Base-by-base conservation (phyloP, 2,113 vertebrate species). In the Vidua chalybeata region DNA sequence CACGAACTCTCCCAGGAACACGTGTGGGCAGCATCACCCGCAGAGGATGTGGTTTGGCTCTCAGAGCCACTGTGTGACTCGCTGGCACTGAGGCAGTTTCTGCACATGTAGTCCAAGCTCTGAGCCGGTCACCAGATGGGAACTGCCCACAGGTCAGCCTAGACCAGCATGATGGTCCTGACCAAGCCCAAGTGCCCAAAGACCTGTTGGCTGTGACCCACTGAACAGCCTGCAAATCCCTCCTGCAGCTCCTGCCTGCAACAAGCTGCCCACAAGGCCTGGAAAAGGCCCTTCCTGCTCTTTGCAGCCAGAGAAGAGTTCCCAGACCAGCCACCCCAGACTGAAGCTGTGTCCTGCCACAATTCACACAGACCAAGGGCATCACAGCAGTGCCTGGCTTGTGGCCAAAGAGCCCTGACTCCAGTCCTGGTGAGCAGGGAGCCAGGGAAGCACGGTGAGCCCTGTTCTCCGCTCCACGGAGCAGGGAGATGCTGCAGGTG, bases 11-110 rank as follows among this genome's bases (percentile, higher is more conserved):
- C 45, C 39, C 62, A 58, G 43, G 61, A 39, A 24, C 19, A 5
- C 0, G 0, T 1, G 0, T 12, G 26, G 75, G 58, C 72, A 80
- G 58, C 19, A 7, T 6, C 81, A 18, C 55, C 35, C 0, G 0
- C n/a, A 31, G 12, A 39, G 74, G 69, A 62, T 5, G 28, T 5
- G 11, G 55, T 26, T 48, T 5, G 3, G 59, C 76, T 77, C 18
- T 2, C 1, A 0, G 37, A 87, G 46, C 49, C 54, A 9, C 26
- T 0, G 0, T 2, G 1, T 9, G 37, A 33, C 56, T 33, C 6
- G 0, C 58, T 59, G 67, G 49, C 84, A 49, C 76, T 21, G 45
- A 33, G 8, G 17, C 27, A 52, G 8, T 28, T 73, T n/a, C 31
- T 51, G 45, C 43, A 28, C 3, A 15, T 48, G 61, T 13, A 54